Evolutionary conservation across 1,140 invertebrate genomes (phyloP).

Genomic region (Drosophila ambigua): DNA sequence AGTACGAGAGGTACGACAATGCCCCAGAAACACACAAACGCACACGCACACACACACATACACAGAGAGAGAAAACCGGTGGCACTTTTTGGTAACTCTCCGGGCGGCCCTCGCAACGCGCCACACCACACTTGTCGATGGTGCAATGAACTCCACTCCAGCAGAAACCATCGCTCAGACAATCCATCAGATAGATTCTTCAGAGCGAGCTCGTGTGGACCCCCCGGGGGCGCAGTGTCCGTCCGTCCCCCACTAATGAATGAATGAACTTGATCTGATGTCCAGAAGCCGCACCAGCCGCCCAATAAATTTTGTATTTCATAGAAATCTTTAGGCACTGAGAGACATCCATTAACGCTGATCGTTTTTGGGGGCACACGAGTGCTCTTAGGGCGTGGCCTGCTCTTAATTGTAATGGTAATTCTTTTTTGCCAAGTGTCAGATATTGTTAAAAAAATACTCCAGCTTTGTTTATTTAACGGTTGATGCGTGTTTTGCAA

Average conservation of each 20-base stretch:
- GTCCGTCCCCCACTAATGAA: slow-evolving; percentile 52
- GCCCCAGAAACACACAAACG: slow-evolving; percentile 76
- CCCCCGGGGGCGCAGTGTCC: slow-evolving; percentile 43
- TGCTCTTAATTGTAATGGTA: slow-evolving; percentile 13
- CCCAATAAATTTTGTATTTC: slow-evolving; percentile 62
- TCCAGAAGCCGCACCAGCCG: slow-evolving; percentile 26
- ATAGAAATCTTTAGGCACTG: slow-evolving; percentile 4
- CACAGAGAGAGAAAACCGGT: slow-evolving; percentile 53
- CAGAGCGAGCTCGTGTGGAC: slow-evolving; percentile 51
- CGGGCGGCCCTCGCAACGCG: slow-evolving; percentile 6
- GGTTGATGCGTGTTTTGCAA: slow-evolving; percentile 21
- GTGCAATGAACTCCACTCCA: slow-evolving; percentile 70
- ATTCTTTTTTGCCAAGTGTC: slow-evolving; percentile 42
- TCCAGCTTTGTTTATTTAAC: slow-evolving; percentile 45
- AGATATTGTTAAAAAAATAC: slow-evolving; percentile 20
- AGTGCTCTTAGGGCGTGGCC: not conserved
- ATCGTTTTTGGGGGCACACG: slow-evolving; percentile 3
- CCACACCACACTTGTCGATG: slow-evolving; percentile 17
- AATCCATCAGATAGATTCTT: slow-evolving; percentile 34
- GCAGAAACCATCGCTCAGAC: slow-evolving; percentile 27
- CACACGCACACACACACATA: slow-evolving; percentile 17
- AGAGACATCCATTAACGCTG: slow-evolving; percentile 3
- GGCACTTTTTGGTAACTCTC: slow-evolving; percentile 48
- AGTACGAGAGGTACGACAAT: slow-evolving; percentile 11
- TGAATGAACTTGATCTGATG: slow-evolving; percentile 27